These are phyloP conservation scores for Misgurnus anguillicaudatus DNA, from an alignment of 2,113 vertebrate genomes.

Conservation along the genomic window DNA sequence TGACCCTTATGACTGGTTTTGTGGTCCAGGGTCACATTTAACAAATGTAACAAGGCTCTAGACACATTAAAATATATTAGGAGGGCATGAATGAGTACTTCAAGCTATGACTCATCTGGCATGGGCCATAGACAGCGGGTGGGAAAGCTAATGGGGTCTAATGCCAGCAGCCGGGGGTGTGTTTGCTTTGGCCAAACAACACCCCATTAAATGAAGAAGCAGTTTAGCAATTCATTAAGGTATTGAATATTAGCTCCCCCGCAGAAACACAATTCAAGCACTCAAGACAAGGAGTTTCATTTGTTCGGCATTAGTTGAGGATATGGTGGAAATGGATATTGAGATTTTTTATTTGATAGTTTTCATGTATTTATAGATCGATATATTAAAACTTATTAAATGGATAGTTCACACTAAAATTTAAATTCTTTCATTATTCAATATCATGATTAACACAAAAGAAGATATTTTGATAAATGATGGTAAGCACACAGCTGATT, in stretches of 20 bases:
- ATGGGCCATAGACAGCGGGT: slow-evolving; percentile 46
- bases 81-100: slow-evolving; percentile 47
- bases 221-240: slow-evolving; percentile 68
- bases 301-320: background rate
- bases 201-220: slow-evolving; percentile 63
- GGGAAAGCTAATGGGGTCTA: slow-evolving; percentile 55
- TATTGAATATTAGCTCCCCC: slow-evolving; percentile 34
- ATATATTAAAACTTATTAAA: too few species aligned
- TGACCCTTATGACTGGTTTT: too few species aligned
- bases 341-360: too few species aligned
- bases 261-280: slow-evolving; percentile 30
- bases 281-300: slow-evolving; percentile 12
- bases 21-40: too few species aligned
- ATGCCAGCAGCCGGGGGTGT: slow-evolving; percentile 62
- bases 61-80: background rate
- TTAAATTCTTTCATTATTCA: too few species aligned
- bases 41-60: too few species aligned
- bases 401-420: too few species aligned
- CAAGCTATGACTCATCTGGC: slow-evolving; percentile 54
- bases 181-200: slow-evolving; percentile 63
- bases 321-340: background rate
- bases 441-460: too few species aligned
- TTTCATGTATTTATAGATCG: too few species aligned
- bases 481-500: too few species aligned
- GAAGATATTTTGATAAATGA: too few species aligned